Conservation (phyloP, 2,113 vertebrate species). For the Rallus limicola region DNA sequence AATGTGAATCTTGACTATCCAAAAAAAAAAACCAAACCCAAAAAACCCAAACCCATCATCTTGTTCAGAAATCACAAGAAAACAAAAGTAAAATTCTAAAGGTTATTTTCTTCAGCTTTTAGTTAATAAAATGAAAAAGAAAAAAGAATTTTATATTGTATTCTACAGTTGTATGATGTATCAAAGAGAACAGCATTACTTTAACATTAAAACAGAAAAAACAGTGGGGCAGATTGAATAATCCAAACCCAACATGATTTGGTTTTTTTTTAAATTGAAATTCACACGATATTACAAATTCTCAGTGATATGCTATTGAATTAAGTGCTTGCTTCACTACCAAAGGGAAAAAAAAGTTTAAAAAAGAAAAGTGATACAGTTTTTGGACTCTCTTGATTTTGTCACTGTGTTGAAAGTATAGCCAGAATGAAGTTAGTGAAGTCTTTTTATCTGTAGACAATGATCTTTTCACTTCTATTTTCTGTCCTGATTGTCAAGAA, state of each 20-base stretch:
- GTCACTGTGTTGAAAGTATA: neutral
- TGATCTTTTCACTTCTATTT: neutral
- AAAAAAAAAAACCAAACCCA: neutral
- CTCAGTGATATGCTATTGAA: neutral
- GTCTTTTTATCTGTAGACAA: neutral
- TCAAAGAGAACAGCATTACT: neutral
- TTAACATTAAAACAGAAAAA: neutral
- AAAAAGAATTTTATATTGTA: neutral
- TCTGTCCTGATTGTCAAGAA: neutral
- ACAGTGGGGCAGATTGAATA: neutral
- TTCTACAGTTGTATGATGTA: neutral
- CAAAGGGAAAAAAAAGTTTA: neutral
- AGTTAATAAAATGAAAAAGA: neutral
- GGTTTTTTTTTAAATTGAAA: neutral
- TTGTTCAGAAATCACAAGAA: neutral
- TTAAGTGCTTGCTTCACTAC: neutral
- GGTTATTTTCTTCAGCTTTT: neutral
- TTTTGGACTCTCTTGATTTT: neutral
- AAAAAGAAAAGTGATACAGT: neutral
- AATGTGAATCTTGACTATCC: neutral
- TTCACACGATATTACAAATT: neutral
- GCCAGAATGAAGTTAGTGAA: neutral
- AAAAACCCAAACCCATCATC: neutral
- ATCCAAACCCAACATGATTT: neutral
- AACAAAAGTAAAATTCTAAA: neutral